A percentile compares a stretch with the other conserved stretches of the same genome.
Evolutionary conservation across 2,797 vertebrate species (phyloP).

Genomic region (Halcyon chelicuti): DNA sequence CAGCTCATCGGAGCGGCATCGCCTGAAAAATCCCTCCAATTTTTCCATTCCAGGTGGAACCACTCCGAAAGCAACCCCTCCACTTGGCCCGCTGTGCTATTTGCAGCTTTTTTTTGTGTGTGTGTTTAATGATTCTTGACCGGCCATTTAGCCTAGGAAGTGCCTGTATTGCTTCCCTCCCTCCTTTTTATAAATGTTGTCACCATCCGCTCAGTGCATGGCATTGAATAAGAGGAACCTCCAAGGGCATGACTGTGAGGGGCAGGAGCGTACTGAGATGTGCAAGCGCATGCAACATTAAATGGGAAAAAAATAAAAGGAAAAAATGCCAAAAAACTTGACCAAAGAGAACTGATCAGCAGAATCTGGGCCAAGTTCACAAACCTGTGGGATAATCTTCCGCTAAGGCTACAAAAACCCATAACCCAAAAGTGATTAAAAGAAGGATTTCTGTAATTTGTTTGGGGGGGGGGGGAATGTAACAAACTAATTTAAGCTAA

Average conservation of each 20-base stretch:
- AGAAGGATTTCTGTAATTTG: conserved; percentile 56
- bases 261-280: neutral
- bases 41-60: conserved; percentile 52
- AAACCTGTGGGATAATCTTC: conserved; percentile 6
- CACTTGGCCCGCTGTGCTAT: neutral
- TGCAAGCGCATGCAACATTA: neutral
- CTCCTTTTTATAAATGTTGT: conserved; percentile 12
- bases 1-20: neutral
- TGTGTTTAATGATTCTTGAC: conserved; percentile 44
- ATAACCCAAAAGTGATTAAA: conserved; percentile 53
- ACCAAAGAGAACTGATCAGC: conserved; percentile 31
- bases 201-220: neutral
- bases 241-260: conserved; percentile 27
- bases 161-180: conserved; percentile 14
- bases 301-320: conserved; percentile 5
- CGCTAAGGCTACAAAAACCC: neutral
- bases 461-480: neutral
- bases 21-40: neutral
- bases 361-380: conserved; percentile 41
- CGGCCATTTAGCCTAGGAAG: conserved; percentile 31
- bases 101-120: neutral
- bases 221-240: conserved; percentile 50
- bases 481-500: conserved; percentile 79
- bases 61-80: conserved; percentile 25
- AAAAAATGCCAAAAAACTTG: conserved; percentile 60